These are phyloP conservation scores for Camponotus pennsylvanicus DNA, from an alignment of 1,140 invertebrate species.

Conservation along the genomic window DNA sequence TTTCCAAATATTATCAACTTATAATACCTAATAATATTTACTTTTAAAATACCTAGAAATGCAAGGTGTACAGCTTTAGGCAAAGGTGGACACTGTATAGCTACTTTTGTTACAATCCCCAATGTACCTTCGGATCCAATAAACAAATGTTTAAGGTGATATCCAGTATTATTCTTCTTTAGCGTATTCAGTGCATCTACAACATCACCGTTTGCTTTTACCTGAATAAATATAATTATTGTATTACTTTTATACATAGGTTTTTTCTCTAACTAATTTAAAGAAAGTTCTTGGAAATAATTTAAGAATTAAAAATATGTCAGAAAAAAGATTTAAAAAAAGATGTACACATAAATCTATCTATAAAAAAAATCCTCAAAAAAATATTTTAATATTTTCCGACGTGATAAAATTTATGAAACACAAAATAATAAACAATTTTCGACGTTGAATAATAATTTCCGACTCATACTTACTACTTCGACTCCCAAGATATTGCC, in stretches of 20 bases:
- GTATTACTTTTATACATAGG: neutral
- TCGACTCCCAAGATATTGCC: constrained; percentile 97
- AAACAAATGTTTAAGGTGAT: constrained; percentile 98
- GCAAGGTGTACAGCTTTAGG: constrained; percentile 94
- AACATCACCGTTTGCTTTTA: constrained; percentile 95
- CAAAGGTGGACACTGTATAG: constrained; percentile 94
- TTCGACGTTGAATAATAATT: neutral
- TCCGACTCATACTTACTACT: constrained; percentile 88
- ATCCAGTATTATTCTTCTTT: constrained; percentile 99
- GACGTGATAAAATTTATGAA: neutral
- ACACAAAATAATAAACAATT: neutral
- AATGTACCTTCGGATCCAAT: constrained; percentile 99
- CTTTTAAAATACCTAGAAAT: constrained; percentile 90
- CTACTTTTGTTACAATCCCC: constrained; percentile 97
- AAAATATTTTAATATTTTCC: neutral
- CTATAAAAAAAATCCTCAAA: neutral
- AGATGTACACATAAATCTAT: too few relatives aligned
- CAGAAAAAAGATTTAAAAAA: neutral
- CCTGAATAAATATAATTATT: constrained; percentile 85
- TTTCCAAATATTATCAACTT: constrained; percentile 78
- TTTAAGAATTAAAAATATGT: neutral
- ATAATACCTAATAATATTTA: constrained; percentile 88
- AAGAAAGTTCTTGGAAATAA: neutral
- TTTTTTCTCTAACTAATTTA: constrained; percentile 1
- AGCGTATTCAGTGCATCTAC: constrained; percentile 94